Percentiles rank a stretch among this genome's conserved stretches.
These are phyloP conservation scores for Microctonus brassicae DNA, from an alignment of 2,888 invertebrate species.

Conservation along the genomic window DNA sequence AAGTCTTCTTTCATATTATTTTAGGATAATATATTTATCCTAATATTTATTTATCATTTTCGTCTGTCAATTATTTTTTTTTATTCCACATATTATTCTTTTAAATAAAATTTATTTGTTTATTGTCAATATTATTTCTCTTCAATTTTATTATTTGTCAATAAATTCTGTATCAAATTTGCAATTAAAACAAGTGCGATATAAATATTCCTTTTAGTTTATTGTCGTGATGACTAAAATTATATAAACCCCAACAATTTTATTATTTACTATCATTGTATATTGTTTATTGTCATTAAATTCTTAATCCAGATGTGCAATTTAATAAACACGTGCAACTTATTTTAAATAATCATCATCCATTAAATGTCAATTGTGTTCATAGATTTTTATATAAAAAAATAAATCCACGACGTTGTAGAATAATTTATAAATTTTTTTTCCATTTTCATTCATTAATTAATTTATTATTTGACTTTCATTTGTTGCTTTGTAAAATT, in stretches of 20 bases:
- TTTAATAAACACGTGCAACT: slow-evolving; percentile 47
- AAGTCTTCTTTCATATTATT: neutral
- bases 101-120: slow-evolving; percentile 10
- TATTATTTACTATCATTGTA: slow-evolving; percentile 29
- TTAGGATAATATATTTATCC: neutral
- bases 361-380: slow-evolving; percentile 16
- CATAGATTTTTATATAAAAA: slow-evolving; percentile 42
- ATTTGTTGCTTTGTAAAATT: slow-evolving; percentile 19
- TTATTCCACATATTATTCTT: neutral
- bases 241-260: neutral
- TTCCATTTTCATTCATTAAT: slow-evolving; percentile 17
- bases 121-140: neutral
- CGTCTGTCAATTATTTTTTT: slow-evolving; percentile 3
- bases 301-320: slow-evolving; percentile 36
- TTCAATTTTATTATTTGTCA: slow-evolving; percentile 11
- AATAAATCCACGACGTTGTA: no score
- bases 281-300: slow-evolving; percentile 2
- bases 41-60: neutral
- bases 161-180: slow-evolving; percentile 29
- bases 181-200: slow-evolving; percentile 48
- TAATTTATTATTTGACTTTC: slow-evolving; percentile 42
- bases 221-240: neutral
- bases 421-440: no score
- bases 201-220: slow-evolving; percentile 7
- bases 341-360: slow-evolving; percentile 33